Conservation (phyloP, 2,113 vertebrate species). For the Onychostruthus taczanowskii region DNA sequence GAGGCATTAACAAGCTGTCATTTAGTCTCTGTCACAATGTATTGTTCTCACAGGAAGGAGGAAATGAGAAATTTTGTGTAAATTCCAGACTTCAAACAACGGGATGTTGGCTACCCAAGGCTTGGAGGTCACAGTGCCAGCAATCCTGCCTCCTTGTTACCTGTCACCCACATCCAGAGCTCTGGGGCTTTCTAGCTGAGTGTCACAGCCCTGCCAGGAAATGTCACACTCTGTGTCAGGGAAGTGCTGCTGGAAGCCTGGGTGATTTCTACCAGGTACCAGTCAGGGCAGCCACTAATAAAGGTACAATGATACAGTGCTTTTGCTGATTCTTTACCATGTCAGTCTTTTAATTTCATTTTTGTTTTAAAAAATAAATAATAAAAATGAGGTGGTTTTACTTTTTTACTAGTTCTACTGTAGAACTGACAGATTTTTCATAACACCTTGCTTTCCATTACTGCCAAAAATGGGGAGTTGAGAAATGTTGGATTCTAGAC, state of each 20-base stretch:
- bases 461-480: background rate
- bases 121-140: background rate
- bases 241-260: background rate
- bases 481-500: background rate
- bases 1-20: conserved; percentile 6
- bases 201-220: background rate
- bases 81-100: conserved; percentile 56
- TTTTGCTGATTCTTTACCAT: background rate
- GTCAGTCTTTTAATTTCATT: background rate
- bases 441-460: background rate
- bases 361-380: background rate
- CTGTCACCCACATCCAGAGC: conserved; percentile 2
- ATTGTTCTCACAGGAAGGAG: conserved; percentile 65
- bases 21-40: conserved; percentile 31
- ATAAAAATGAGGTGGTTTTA: background rate
- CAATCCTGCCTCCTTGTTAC: background rate
- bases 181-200: background rate
- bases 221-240: background rate
- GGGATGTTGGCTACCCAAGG: conserved; percentile 45
- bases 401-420: background rate
- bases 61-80: conserved; percentile 67
- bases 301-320: background rate
- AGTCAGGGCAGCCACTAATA: background rate
- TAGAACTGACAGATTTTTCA: background rate
- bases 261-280: background rate